Evolutionary conservation across 1,140 invertebrate genomes (phyloP), one percentile per base, ranked within the genome.

Genomic region (Drosophila nikananu): DNA sequence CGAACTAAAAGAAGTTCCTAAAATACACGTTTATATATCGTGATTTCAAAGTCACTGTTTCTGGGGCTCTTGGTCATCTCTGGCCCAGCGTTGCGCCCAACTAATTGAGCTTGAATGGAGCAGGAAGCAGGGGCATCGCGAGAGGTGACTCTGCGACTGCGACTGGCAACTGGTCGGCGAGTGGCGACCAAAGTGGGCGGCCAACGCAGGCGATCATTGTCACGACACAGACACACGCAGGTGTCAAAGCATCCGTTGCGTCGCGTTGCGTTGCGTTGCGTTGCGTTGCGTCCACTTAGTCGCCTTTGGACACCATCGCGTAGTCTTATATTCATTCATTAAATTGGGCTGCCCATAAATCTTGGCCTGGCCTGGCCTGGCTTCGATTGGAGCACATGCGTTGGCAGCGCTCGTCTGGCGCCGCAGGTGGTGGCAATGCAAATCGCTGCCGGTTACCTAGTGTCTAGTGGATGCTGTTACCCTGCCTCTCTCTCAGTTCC

Each of bases 191-290:
- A n/a, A 58, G 83, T 86, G 75, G 83, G 83, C 83, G 86, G 78
- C 78, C 65, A 83, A 83, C 73, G 77, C 84, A 82, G 83, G 84
- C 84, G 84, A 87, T 89, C 84, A 87, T 87, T 87, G 84, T 87
- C 84, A 80, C 51, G 79, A 55, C 59, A 87, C 65, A 25, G 21
- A 65, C 82, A 72, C 77, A 87, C 83, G 84, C 84, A 89, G 84
- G 84, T 87, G 84, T 87, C 83, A 87, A 83, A 83, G 84, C 84
- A 83, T 89, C 80, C 77, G 83, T 83, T 77, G 83, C 30, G 8
- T 32, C 30, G 30, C 30, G 1, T 32, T 44, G 23, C 76, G 76
- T 80, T 72, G 64, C 49, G 49, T 51, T 10, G 49, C 72, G 83
- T 80, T 72, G 83, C 32, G 32, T 35, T 12, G 32, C 61, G 83